Conservation (phyloP, 2,113 vertebrate genomes). For the human (Homo sapiens) region GRCh38 chr2:30078001-30078500, state of each 20-base stretch:
- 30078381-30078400: slow-evolving; percentile 81
- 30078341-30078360: slow-evolving; percentile 86
- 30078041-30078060: slow-evolving; percentile 92
- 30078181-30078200: slow-evolving; percentile 93
- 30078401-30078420: slow-evolving; percentile 89
- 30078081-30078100: slow-evolving; percentile 93
- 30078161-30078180: slow-evolving; percentile 96
- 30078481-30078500: slow-evolving; percentile 88
- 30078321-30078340: slow-evolving; percentile 85
- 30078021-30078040: slow-evolving; percentile 94
- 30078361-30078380: slow-evolving; percentile 81
- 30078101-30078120: slow-evolving; percentile 94
- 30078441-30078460: slow-evolving; percentile 83
- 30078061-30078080: slow-evolving; percentile 92
- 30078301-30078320: slow-evolving; percentile 77
- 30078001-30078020: slow-evolving; percentile 94
- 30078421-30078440: slow-evolving; percentile 85
- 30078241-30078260: slow-evolving; percentile 95
- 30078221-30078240: slow-evolving; percentile 97
- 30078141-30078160: slow-evolving; percentile 95
- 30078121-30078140: slow-evolving; percentile 95
- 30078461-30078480: slow-evolving; percentile 89
- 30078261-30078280: slow-evolving; percentile 91
- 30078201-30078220: slow-evolving; percentile 96
- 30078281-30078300: slow-evolving; percentile 30